Percentiles rank a stretch among this genome's conserved stretches.
phyloP scores from a whole-genome alignment of 2,113 vertebrate genomes.

The Dryoscopus gambensis region DNA sequence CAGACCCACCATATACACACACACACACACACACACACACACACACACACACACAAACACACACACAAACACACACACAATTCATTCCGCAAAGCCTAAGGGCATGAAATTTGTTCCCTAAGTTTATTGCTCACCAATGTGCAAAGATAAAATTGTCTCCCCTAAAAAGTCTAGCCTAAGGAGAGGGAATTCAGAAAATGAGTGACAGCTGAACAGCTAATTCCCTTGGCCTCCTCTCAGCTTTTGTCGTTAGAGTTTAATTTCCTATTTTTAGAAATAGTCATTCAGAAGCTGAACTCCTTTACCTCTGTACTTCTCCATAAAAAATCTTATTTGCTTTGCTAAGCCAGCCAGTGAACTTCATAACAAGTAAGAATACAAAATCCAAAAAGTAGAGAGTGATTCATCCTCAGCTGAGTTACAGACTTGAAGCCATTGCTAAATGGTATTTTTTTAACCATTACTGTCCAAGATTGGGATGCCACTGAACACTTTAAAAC shows the following conservation, averaged over 20 bases:
- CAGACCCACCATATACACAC: fast-evolving
- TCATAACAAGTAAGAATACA: not conserved
- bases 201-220: not conserved
- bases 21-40: too few species aligned
- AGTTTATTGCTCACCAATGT: not conserved
- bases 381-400: not conserved
- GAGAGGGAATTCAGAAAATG: not conserved
- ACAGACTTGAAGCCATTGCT: not conserved
- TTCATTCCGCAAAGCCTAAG: not conserved
- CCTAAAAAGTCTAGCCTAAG: not conserved
- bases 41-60: too few species aligned
- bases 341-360: not conserved
- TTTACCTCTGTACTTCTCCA: not conserved
- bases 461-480: not conserved
- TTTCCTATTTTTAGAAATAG: not conserved
- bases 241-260: not conserved
- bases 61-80: too few species aligned
- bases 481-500: not conserved
- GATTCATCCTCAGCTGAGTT: constrained; percentile 50
- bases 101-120: not conserved
- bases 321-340: constrained; percentile 7
- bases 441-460: constrained; percentile 11
- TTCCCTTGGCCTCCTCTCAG: not conserved
- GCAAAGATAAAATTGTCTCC: not conserved
- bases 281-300: not conserved